Base-by-base conservation (phyloP, 2,888 invertebrate species). In the Tipula confusa region DNA sequence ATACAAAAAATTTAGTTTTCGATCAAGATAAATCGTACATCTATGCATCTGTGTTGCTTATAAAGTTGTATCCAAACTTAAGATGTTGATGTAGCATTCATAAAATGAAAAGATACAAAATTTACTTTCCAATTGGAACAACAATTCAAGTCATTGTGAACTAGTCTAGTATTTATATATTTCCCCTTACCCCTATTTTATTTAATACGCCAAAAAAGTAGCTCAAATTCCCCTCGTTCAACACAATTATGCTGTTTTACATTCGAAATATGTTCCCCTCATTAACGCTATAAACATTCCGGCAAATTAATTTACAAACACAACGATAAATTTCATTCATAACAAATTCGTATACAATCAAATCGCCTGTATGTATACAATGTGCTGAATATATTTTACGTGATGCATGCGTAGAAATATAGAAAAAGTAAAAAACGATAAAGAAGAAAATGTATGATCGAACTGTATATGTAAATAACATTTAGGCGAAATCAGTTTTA, bases 401-500 rank as follows among this genome's bases (percentile, higher is more conserved):
- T n/a, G n/a, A n/a, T n/a, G n/a, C n/a, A 64, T 64, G 64, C 64
- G 64, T 64, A 64, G 64, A 64, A 64, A 64, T n/a, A 64, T 11
- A 15, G 48, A 48, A 48, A 5, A 48, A 48, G 48, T 18, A 4
- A 18, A 64, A 64, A 64, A 64, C 64, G 64, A 24, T 24, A 0
- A 64, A 64, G 64, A 64, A 64, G 24, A 64, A 64, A 24, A 64
- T 24, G 24, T 7, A 24, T 9, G 64, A 64, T 64, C 64, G 64
- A n/a, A 64, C 24, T 64, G 64, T n/a, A n/a, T n/a, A n/a, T n/a
- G 64, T 64, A 64, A 18, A 64, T 64, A 64, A 64, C 64, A 64
- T 64, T 64, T 24, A 64, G 64, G 64, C 64, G 64, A 64, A 64
- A 64, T 64, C 64, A 64, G 64, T 64, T 64, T 64, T 64, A 64